Base-by-base conservation (phyloP, 2,888 invertebrate species). In the Antheraea assamensis region DNA sequence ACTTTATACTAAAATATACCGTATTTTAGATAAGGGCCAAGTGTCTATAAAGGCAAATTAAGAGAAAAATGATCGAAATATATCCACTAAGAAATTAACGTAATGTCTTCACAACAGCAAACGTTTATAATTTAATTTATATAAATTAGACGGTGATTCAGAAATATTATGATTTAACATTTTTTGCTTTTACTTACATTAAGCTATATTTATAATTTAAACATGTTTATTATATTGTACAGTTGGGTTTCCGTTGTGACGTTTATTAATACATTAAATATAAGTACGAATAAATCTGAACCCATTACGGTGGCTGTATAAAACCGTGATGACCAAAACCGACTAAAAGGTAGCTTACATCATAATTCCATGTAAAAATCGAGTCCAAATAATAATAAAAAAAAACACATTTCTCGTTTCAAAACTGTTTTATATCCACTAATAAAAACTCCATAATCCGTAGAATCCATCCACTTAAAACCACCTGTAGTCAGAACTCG, bases 371-470 rank as follows among this genome's bases (percentile, higher is more conserved):
- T n/a, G n/a, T 68, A 27, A 42, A 66, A 30, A 5, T 66, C 19
- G 17, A 27, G 5, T 52, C 19, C 19, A 52, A 58, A 58, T 58
- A 7, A 7, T 21, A 52, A 7, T 24, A 4, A 21, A 82, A 80
- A 80, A 77, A 80, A 81, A 82, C 79, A 81, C 76, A 80, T 77
- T 79, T 75, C 76, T 73, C 76, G 75, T 78, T 80, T 81, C 78
- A 79, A 80, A 79, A 78, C 75, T 75, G 78, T 81, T 79, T 82
- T 79, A 77, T 76, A 77, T 81, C n/a, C 80, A 80, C 81, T 71
- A 72, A 74, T 75, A 72, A 80, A 81, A 78, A 68, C 66, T 72
- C 73, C 76, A 71, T 74, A 72, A 66, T 70, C 71, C 58, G 24
- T 66, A 75, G 72, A 73, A 61, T 70, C 31, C 70, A 71, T 72